Percentiles rank a stretch among this genome's conserved stretches.
These are phyloP conservation scores for Coelinius sp. DNA, from an alignment of 2,888 invertebrate species.

Conservation along the genomic window DNA sequence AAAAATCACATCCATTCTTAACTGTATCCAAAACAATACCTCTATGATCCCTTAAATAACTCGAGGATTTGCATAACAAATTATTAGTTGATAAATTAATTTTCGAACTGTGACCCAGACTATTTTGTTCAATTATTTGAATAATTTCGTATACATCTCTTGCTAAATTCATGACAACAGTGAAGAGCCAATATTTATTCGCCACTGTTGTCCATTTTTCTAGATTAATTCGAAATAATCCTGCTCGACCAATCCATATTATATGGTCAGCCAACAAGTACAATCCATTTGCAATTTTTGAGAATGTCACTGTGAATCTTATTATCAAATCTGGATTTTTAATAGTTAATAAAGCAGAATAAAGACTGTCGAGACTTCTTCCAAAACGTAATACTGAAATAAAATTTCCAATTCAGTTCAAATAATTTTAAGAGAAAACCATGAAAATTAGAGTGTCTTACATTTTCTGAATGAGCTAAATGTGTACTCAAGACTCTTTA, in stretches of 20 bases:
- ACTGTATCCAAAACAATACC: conserved; percentile 85
- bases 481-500: conserved; percentile 86
- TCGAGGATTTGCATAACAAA: conserved; percentile 33
- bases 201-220: conserved; percentile 83
- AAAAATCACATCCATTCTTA: conserved; percentile 89
- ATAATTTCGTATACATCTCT: conserved; percentile 90
- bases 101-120: conserved; percentile 59
- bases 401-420: conserved; percentile 6
- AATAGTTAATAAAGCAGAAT: conserved; percentile 80
- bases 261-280: conserved; percentile 90
- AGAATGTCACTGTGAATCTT: conserved; percentile 81
- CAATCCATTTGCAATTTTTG: conserved; percentile 84
- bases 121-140: conserved; percentile 73
- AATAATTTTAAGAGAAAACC: not conserved
- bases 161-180: conserved; percentile 83
- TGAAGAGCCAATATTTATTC: conserved; percentile 89
- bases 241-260: conserved; percentile 86
- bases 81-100: conserved; percentile 37
- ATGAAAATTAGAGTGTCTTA: conserved; percentile 71
- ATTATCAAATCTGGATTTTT: conserved; percentile 81
- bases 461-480: conserved; percentile 90
- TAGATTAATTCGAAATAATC: conserved; percentile 78
- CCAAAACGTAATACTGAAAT: conserved; percentile 86
- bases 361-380: conserved; percentile 85
- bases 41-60: conserved; percentile 71